phyloP scores from a whole-genome alignment of 2,797 vertebrate genomes.

The Hippocampus kuda region DNA sequence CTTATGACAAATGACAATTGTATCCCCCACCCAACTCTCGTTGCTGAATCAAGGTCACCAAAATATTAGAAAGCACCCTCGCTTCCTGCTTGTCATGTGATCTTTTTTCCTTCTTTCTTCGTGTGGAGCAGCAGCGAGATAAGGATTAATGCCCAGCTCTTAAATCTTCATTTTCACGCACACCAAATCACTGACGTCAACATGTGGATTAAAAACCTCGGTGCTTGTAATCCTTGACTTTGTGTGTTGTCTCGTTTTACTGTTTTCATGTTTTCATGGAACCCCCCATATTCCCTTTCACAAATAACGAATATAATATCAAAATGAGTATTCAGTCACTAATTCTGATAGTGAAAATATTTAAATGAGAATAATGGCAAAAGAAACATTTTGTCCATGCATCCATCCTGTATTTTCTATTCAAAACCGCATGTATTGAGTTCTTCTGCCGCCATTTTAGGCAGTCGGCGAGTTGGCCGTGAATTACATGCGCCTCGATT shows the following conservation, averaged over 20 bases:
- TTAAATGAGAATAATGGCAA: not conserved
- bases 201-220: slow-evolving; percentile 42
- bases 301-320: not conserved
- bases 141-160: slow-evolving; percentile 51
- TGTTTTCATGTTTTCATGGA: not conserved
- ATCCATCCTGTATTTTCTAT: not conserved
- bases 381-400: not conserved
- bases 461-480: not conserved
- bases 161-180: slow-evolving; percentile 30
- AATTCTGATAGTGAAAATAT: not conserved
- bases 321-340: not conserved
- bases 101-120: slow-evolving; percentile 9
- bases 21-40: not conserved
- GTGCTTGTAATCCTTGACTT: slow-evolving; percentile 39
- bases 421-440: not conserved
- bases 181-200: slow-evolving; percentile 35
- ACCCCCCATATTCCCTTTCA: not conserved
- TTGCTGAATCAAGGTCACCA: not conserved
- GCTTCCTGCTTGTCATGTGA: not conserved
- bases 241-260: not conserved
- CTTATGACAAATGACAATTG: not conserved
- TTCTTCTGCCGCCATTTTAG: not conserved
- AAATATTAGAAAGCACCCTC: not conserved
- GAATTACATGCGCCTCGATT: not conserved
- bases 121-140: slow-evolving; percentile 14